phyloP scores from a whole-genome alignment of 1,140 invertebrate species.

The Glomeris maerens region DNA sequence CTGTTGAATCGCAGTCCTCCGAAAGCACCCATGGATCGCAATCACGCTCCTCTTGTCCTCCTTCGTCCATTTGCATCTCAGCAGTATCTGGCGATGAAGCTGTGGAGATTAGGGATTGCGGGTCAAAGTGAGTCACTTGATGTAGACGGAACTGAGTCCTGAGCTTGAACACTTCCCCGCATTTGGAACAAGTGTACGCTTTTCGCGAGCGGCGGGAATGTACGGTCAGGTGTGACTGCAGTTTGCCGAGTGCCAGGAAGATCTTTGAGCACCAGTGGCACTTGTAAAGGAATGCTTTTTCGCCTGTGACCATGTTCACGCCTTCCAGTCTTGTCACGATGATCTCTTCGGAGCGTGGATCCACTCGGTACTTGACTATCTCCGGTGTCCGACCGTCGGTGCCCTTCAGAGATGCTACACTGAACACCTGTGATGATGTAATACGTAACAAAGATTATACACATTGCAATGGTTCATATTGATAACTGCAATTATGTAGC shows the following conservation, averaged over 20 bases:
- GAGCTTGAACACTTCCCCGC: slow-evolving; percentile 27
- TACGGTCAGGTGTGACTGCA: slow-evolving; percentile 30
- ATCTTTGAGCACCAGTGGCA: slow-evolving; percentile 34
- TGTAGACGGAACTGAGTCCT: slow-evolving; percentile 26
- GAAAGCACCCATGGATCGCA: slow-evolving; percentile 11
- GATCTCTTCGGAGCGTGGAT: slow-evolving; percentile 25
- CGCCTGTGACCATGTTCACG: slow-evolving; percentile 27
- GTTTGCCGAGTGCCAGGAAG: slow-evolving; percentile 26
- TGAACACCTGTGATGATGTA: not conserved
- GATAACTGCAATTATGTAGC: no score
- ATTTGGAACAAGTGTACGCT: slow-evolving; percentile 28
- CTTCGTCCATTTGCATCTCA: slow-evolving; percentile 15
- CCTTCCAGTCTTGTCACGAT: slow-evolving; percentile 32
- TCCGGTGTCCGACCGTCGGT: not conserved
- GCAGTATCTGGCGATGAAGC: no score
- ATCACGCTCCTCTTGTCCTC: slow-evolving; percentile 11
- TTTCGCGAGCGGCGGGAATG: slow-evolving; percentile 26
- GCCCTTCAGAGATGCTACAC: not conserved
- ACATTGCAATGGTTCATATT: no score
- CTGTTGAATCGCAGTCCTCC: not conserved
- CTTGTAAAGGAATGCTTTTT: slow-evolving; percentile 32
- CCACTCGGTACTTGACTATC: slow-evolving; percentile 6
- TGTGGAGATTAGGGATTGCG: no score
- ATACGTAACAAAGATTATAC: no score
- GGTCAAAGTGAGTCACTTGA: no score